Conservation (phyloP, 2,113 vertebrate species). For the Dasyurus viverrinus region DNA sequence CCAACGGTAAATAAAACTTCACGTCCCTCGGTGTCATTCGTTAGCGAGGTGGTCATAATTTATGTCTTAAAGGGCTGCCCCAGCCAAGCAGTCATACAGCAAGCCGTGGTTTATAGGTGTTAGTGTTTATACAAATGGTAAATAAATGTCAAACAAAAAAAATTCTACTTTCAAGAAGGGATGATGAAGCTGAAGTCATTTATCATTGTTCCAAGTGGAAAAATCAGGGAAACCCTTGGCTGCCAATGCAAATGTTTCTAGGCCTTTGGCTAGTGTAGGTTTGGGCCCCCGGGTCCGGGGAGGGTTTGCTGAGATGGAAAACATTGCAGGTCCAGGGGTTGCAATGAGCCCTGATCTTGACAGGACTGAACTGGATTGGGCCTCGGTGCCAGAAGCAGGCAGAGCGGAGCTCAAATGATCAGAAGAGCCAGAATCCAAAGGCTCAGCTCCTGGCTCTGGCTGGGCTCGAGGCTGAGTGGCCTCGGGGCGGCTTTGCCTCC, state of each 20-base stretch:
- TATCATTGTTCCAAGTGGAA: conserved; percentile 86
- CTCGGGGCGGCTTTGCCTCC: not conserved
- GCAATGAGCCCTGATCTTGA: not conserved
- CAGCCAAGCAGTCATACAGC: conserved; percentile 83
- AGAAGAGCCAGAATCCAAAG: not conserved
- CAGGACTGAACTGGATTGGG: not conserved
- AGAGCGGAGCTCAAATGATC: not conserved
- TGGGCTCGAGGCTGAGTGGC: not conserved
- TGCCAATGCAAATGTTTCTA: conserved; percentile 83
- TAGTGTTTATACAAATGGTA: conserved; percentile 91
- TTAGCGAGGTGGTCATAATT: conserved; percentile 88
- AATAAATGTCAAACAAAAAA: conserved; percentile 89
- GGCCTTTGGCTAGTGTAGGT: conserved; percentile 68
- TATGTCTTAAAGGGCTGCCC: conserved; percentile 84
- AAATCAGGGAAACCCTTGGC: conserved; percentile 77
- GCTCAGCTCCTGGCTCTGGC: not conserved
- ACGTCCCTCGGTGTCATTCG: conserved; percentile 84
- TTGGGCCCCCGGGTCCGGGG: conserved; percentile 67
- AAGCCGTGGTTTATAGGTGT: conserved; percentile 87
- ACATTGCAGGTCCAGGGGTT: conserved; percentile 37
- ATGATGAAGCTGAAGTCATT: conserved; percentile 86
- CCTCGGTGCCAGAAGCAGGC: not conserved
- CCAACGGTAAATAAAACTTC: conserved; percentile 86
- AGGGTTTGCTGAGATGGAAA: conserved; percentile 77
- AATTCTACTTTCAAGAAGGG: conserved; percentile 82